These are phyloP conservation scores for Mesocricetus auratus DNA, from an alignment of 2,113 vertebrate species.

Conservation along the genomic window DNA sequence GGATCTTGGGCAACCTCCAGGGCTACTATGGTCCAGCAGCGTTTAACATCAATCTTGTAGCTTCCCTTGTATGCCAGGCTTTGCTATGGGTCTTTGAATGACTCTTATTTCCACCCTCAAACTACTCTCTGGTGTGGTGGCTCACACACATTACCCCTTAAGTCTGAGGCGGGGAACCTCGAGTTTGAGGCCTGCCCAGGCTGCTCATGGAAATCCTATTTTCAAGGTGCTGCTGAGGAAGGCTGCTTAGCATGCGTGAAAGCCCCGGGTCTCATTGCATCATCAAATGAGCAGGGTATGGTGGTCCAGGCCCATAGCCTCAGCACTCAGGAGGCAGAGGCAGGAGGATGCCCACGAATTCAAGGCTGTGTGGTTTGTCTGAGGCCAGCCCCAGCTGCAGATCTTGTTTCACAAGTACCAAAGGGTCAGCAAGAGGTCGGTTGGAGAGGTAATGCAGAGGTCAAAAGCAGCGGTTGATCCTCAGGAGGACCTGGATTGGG, in stretches of 20 bases:
- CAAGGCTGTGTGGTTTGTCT: not conserved
- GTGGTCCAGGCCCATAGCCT: no score
- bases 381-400: not conserved
- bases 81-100: not conserved
- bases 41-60: not conserved
- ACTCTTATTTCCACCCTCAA: not conserved
- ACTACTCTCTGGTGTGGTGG: not conserved
- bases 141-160: not conserved
- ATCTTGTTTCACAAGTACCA: not conserved
- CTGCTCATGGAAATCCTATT: not conserved
- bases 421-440: not conserved
- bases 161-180: not conserved
- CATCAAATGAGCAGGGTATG: not conserved
- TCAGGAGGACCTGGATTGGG: not conserved
- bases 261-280: not conserved
- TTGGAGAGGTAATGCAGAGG: no score
- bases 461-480: not conserved
- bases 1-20: not conserved
- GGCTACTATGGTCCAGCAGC: not conserved
- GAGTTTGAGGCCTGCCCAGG: not conserved
- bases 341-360: not conserved
- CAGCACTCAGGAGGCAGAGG: not conserved
- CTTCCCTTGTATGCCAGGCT: not conserved
- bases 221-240: not conserved
- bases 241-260: not conserved